Evolutionary conservation across 2,113 vertebrate species (phyloP).

Genomic region (Ictalurus furcatus): DNA sequence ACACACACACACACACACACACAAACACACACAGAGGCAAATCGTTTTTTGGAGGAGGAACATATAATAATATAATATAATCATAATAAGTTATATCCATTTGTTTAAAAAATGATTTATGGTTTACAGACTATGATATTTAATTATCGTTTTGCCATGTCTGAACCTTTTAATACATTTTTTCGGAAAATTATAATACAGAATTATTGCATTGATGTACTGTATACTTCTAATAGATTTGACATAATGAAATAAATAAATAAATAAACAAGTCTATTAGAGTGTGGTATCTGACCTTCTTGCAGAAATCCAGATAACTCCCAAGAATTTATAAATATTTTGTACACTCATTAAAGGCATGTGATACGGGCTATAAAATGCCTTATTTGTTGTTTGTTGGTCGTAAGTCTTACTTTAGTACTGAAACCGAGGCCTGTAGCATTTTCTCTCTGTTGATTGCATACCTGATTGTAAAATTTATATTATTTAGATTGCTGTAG

Average conservation of each 20-base stretch:
- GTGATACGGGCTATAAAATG: not conserved
- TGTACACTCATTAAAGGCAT: not conserved
- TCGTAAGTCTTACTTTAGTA: not conserved
- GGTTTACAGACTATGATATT: not conserved
- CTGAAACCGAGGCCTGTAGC: not conserved
- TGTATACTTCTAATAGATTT: not conserved
- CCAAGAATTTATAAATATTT: not conserved
- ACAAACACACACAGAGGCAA: not conserved
- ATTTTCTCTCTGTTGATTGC: not conserved
- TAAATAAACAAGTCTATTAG: not conserved
- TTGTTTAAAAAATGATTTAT: not conserved
- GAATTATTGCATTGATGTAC: not conserved
- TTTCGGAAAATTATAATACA: not conserved
- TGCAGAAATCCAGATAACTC: not conserved
- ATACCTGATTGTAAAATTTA: not conserved
- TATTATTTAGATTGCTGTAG: conserved; percentile 43
- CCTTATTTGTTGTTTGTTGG: not conserved
- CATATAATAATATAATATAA: not conserved
- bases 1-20: not conserved
- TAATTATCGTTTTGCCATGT: not conserved
- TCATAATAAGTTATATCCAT: not conserved
- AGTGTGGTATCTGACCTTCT: not conserved
- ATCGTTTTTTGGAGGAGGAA: not conserved
- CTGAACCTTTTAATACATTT: not conserved
- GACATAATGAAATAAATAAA: not conserved